These are phyloP conservation scores for Paratilapia polleni DNA, from an alignment of 2,113 vertebrate genomes.

Conservation along the genomic window DNA sequence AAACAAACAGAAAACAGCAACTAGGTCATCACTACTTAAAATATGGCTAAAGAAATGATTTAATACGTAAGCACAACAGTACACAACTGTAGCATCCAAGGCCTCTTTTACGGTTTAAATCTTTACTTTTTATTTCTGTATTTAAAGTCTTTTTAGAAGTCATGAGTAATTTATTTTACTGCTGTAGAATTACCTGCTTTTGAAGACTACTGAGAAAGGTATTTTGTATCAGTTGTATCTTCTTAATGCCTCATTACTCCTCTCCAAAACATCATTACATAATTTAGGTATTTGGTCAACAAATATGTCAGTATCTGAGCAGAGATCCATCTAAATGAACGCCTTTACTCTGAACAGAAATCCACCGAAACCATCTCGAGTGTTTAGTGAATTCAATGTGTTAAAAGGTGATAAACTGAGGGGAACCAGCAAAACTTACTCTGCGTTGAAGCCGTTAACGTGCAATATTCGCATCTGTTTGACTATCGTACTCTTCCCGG, in stretches of 20 bases:
- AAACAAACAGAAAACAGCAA: neutral
- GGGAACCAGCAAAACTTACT: constrained; percentile 86
- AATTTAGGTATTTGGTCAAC: constrained; percentile 4
- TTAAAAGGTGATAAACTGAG: neutral
- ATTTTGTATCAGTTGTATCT: neutral
- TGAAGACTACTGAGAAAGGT: neutral
- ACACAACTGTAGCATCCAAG: neutral
- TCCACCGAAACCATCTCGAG: neutral
- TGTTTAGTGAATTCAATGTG: neutral
- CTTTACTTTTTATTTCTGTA: neutral
- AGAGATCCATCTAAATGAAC: neutral
- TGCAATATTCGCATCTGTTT: constrained; percentile 99
- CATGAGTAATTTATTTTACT: neutral
- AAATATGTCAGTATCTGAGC: neutral
- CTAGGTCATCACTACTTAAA: neutral
- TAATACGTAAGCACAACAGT: neutral
- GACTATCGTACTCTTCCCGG: constrained; percentile 99
- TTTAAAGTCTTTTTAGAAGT: neutral
- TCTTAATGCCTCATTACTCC: neutral
- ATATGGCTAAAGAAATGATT: neutral
- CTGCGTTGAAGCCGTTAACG: constrained; percentile 99
- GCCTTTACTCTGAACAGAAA: accelerated
- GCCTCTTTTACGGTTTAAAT: neutral
- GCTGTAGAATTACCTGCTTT: neutral
- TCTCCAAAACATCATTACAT: neutral